Conservation (phyloP, 2,113 vertebrate species). For the Sylvietta virens region DNA sequence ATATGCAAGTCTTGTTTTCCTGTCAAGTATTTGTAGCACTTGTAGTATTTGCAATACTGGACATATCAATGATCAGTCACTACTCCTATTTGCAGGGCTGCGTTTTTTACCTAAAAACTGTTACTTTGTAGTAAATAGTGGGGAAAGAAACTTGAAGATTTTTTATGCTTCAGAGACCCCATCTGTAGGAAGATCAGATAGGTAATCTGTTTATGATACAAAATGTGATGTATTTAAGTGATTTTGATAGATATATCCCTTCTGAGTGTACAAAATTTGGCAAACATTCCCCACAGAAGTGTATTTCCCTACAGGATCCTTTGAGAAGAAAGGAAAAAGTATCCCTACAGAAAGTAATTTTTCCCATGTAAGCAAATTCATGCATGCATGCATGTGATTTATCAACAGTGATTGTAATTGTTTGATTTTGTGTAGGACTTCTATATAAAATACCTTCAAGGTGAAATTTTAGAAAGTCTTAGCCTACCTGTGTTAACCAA, state of each 20-base stretch:
- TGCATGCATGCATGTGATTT: not conserved
- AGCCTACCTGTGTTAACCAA: accelerated
- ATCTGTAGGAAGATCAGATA: not conserved
- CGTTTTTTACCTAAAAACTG: not conserved
- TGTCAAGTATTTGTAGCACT: not conserved
- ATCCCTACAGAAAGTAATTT: accelerated
- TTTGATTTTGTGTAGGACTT: not conserved
- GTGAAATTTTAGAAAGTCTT: not conserved
- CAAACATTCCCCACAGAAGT: not conserved
- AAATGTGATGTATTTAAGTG: not conserved
- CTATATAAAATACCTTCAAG: not conserved
- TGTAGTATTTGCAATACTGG: not conserved
- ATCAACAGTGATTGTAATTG: not conserved
- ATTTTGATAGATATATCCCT: not conserved
- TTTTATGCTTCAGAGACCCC: not conserved
- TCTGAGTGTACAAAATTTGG: not conserved
- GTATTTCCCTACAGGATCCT: not conserved
- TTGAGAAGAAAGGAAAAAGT: not conserved
- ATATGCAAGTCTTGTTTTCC: not conserved
- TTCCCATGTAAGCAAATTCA: not conserved
- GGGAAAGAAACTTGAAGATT: not conserved
- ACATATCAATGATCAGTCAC: not conserved
- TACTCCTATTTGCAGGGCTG: not conserved
- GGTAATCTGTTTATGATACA: not conserved
- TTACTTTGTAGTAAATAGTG: not conserved